These are phyloP conservation scores for Mesocentrotus franciscanus DNA, from an alignment of 53 echinoderm and acorn worm species.

Conservation along the genomic window DNA sequence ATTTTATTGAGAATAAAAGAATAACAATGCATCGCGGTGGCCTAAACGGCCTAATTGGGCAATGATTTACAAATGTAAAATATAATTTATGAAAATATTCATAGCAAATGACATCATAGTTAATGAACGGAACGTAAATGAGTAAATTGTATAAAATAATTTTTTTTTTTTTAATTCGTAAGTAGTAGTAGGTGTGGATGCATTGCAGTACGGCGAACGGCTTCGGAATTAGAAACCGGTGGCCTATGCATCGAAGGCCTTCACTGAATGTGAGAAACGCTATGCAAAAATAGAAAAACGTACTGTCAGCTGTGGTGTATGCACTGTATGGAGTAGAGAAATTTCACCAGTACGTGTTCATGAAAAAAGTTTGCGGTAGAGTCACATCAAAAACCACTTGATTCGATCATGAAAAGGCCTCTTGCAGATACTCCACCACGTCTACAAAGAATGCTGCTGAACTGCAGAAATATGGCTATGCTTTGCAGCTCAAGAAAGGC, in stretches of 20 bases:
- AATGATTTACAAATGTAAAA: no score
- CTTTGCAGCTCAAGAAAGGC: background rate
- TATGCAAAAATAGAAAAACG: conserved; percentile 71
- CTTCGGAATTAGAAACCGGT: conserved; percentile 46
- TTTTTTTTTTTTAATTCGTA: no score
- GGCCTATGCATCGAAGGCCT: conserved; percentile 50
- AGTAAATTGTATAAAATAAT: no score
- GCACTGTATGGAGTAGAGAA: conserved; percentile 47
- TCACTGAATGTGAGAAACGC: conserved; percentile 11
- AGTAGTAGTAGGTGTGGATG: conserved; percentile 54
- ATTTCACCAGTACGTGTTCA: conserved; percentile 65
- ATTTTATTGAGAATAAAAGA: no score
- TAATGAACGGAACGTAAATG: no score
- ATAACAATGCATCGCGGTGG: no score
- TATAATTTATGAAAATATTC: no score
- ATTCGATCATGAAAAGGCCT: conserved; percentile 64
- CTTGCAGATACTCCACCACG: conserved; percentile 65
- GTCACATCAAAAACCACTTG: conserved; percentile 63
- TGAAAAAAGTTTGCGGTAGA: conserved; percentile 32
- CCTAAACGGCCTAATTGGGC: no score
- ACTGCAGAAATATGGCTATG: conserved; percentile 49
- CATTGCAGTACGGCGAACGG: conserved; percentile 32
- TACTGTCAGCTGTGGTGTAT: conserved; percentile 56
- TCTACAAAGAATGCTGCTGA: conserved; percentile 62
- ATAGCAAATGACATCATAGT: no score